phyloP scores from a whole-genome alignment of 2,113 vertebrate genomes.

The Cephalopholis sonnerati region DNA sequence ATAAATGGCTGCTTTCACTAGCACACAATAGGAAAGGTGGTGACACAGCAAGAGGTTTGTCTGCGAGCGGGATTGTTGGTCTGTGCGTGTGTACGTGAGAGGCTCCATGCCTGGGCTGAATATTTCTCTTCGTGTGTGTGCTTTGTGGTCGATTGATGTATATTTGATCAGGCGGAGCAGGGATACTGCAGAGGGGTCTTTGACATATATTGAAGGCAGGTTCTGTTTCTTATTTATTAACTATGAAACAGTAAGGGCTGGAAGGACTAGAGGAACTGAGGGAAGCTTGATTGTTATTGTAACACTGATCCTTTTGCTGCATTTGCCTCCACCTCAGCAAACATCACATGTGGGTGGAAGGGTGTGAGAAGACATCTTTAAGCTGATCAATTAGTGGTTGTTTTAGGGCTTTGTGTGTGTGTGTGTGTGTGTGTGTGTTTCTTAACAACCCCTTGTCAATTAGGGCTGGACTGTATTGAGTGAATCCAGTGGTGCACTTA shows the following conservation, averaged over 20 bases:
- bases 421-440: neutral
- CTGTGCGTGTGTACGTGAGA: slow-evolving; percentile 23
- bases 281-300: neutral
- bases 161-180: slow-evolving; percentile 41
- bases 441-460: slow-evolving; percentile 56
- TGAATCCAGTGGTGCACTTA: slow-evolving; percentile 29
- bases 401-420: slow-evolving; percentile 16
- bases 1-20: slow-evolving; percentile 66
- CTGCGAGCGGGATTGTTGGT: slow-evolving; percentile 34
- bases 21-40: slow-evolving; percentile 64
- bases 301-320: neutral
- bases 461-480: slow-evolving; percentile 60
- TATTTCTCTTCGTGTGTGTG: neutral
- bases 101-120: neutral
- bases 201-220: neutral
- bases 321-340: slow-evolving; percentile 12
- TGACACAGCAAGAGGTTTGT: slow-evolving; percentile 51
- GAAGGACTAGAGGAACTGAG: neutral
- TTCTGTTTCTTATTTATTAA: slow-evolving; percentile 14
- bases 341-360: slow-evolving; percentile 12
- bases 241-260: neutral
- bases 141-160: slow-evolving; percentile 37
- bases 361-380: slow-evolving; percentile 47
- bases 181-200: neutral
- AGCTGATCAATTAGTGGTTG: slow-evolving; percentile 51